Base-by-base conservation (phyloP, 2,113 vertebrate genomes). In the Odontesthes bonariensis region DNA sequence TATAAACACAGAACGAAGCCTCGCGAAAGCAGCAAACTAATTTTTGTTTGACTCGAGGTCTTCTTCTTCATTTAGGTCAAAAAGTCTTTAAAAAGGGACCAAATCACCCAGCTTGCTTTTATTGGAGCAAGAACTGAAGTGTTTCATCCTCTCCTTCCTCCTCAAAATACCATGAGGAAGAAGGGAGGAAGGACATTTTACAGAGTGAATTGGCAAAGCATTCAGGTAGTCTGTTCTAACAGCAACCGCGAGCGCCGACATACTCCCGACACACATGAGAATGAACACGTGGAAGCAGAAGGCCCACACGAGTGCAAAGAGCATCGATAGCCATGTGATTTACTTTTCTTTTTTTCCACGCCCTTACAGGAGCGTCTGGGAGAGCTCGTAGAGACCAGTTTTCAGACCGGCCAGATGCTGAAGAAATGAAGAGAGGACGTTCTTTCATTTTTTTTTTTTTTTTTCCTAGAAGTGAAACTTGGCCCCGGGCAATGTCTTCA, bases 401-500 rank as follows among this genome's bases (percentile, higher is more conserved):
- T 70, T 44, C 52, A 32, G 73, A 60, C 23, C 69, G 73, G 54
- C 8, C 57, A 17, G 27, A 72, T 67, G 57, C 73, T 76, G 64
- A 35, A 22, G 60, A 42, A 73, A 80, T n/a, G 60, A 47, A 80
- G 77, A 84, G 60, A 69, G 49, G 73, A 68, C 13, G 31, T 73
- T 82, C 77, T 75, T 62, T 70, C 53, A 3, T 32, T 49, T 13
- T 35, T 20, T 42, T 27, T 46, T 20, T 20, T 12, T 55, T 55
- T 68, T 56, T 4, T 40, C n/a, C 8, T 32, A 19, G 77, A 89
- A 73, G 75, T 59, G 66, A 84, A 84, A 88, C 69, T 70, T 83
- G 64, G 71, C 83, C 81, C 81, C 79, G 74, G 65, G 76, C 76
- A 64, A 52, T 76, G 81, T 88, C 89, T 92, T 87, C 87, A 88